Evolutionary conservation across 2,888 invertebrate species (phyloP).

Genomic region (Allophyes oxyacanthae): DNA sequence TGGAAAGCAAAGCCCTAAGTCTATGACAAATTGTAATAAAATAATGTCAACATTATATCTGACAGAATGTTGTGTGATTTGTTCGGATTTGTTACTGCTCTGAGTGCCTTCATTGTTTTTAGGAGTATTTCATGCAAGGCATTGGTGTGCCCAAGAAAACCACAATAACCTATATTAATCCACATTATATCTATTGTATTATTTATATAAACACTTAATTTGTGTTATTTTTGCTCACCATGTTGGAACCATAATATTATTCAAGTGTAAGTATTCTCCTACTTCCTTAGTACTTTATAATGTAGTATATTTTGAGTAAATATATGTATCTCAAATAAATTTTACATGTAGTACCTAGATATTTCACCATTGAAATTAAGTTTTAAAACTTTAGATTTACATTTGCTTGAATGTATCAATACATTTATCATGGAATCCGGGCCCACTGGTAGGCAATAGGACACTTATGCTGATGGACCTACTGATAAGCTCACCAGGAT

Average conservation of each 20-base stretch:
- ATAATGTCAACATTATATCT: slow-evolving; percentile 4
- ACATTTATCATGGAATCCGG: too few species aligned
- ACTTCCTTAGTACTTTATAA: background rate
- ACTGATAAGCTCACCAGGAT: too few species aligned
- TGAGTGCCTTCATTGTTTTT: slow-evolving; percentile 9
- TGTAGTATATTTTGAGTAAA: too few species aligned
- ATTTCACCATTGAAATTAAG: too few species aligned
- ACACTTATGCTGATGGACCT: too few species aligned
- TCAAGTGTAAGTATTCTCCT: slow-evolving; percentile 37
- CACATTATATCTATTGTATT: slow-evolving; percentile 10
- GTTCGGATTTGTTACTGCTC: slow-evolving; percentile 4
- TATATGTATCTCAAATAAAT: too few species aligned
- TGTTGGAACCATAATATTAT: slow-evolving; percentile 30
- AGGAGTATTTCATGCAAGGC: slow-evolving; percentile 1
- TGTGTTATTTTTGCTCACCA: slow-evolving; percentile 37
- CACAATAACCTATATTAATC: background rate
- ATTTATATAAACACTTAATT: slow-evolving; percentile 21
- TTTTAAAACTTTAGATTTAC: too few species aligned
- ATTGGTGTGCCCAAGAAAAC: slow-evolving; percentile 5
- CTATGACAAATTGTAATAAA: background rate
- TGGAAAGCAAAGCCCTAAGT: too few species aligned
- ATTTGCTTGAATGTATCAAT: too few species aligned
- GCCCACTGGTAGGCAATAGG: too few species aligned
- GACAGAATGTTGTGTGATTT: slow-evolving; percentile 1
- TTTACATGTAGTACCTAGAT: too few species aligned